Evolutionary conservation across 2,888 invertebrate genomes (phyloP).

Genomic region (Megalurothrips usitatus): DNA sequence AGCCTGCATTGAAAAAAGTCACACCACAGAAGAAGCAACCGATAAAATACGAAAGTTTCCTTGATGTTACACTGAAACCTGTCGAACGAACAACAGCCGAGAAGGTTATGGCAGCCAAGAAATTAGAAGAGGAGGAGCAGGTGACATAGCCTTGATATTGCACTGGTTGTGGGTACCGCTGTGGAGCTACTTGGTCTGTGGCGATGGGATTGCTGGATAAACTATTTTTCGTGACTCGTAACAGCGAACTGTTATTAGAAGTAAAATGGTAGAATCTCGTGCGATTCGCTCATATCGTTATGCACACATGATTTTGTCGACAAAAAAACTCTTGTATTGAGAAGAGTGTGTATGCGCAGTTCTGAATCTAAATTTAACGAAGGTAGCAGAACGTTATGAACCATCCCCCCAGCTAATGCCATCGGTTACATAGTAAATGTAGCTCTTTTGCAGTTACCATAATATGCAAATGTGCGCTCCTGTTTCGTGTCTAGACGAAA

Average conservation of each 20-base stretch:
- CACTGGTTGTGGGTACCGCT: too few species aligned
- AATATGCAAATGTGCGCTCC: background rate
- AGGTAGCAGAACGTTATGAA: too few species aligned
- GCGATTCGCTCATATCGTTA: too few species aligned
- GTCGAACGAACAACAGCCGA: slow-evolving; percentile 44
- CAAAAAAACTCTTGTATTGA: too few species aligned
- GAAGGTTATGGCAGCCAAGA: slow-evolving; percentile 41
- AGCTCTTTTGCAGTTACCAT: background rate
- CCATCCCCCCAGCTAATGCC: background rate
- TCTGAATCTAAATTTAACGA: too few species aligned
- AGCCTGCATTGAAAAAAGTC: background rate
- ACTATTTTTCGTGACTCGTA: too few species aligned
- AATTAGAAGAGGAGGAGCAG: slow-evolving; percentile 43
- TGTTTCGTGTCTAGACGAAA: slow-evolving; percentile 20
- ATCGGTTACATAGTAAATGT: background rate
- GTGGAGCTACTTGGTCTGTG: too few species aligned
- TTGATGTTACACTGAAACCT: slow-evolving; percentile 59
- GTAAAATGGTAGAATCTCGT: too few species aligned
- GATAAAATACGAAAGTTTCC: slow-evolving; percentile 54
- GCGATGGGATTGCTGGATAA: too few species aligned
- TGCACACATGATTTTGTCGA: too few species aligned
- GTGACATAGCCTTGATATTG: background rate
- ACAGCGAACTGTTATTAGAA: too few species aligned
- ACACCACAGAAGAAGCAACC: slow-evolving; percentile 46
- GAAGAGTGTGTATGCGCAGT: too few species aligned